These are phyloP conservation scores for Gymnothorax javanicus DNA, from an alignment of 2,797 vertebrate genomes.

Conservation along the genomic window DNA sequence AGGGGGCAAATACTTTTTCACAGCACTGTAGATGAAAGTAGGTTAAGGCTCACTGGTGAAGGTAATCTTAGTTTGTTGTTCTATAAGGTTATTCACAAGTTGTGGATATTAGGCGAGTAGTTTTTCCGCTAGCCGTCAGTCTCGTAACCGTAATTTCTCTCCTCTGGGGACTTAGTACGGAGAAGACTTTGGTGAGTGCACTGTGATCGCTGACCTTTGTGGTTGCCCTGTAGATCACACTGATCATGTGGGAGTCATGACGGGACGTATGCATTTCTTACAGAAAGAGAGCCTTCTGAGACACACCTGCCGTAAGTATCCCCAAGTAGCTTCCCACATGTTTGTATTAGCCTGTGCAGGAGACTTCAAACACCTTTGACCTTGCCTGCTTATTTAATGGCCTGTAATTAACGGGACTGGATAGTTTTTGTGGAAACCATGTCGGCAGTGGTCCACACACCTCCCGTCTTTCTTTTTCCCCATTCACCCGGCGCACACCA, in stretches of 20 bases:
- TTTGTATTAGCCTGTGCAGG: not conserved
- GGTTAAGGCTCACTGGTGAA: no score
- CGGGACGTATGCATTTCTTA: not conserved
- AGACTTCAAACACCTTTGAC: not conserved
- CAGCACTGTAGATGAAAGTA: no score
- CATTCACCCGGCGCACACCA: constrained; percentile 27
- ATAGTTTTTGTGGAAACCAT: not conserved
- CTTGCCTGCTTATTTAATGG: not conserved
- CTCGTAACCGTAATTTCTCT: not conserved
- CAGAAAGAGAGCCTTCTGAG: not conserved
- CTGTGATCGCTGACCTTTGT: not conserved
- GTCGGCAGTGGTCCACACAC: not conserved
- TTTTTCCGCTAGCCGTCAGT: not conserved
- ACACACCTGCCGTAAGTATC: not conserved
- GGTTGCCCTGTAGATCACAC: not conserved
- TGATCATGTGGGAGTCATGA: not conserved
- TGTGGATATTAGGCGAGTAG: not conserved
- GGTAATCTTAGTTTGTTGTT: not conserved
- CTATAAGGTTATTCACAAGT: not conserved
- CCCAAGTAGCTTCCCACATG: not conserved
- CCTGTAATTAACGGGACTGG: not conserved
- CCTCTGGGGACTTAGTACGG: not conserved
- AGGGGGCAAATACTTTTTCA: no score
- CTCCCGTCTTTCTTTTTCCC: not conserved
- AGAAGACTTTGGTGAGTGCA: not conserved